phyloP scores from a whole-genome alignment of 2,888 invertebrate species.

The Erebia epiphron region DNA sequence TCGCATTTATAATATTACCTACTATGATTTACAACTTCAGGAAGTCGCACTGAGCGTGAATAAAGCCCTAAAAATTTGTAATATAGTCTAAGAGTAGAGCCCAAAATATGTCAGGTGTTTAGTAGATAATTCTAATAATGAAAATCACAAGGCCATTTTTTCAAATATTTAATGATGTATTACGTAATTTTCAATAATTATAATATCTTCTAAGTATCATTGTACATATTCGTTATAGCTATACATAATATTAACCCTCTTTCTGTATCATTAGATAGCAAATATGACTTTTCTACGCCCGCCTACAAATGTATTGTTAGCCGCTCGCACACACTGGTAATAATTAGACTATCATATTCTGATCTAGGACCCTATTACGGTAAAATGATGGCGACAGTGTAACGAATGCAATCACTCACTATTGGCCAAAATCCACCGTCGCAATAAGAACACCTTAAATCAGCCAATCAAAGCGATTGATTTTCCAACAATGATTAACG shows the following conservation, averaged over 20 bases:
- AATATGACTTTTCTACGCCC: not conserved
- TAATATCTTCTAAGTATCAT: constrained; percentile 38
- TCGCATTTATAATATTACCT: too few relatives aligned
- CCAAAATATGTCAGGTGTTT: not conserved
- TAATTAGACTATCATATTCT: too few relatives aligned
- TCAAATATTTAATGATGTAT: constrained; percentile 34
- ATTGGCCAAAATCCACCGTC: too few relatives aligned
- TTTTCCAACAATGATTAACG: too few relatives aligned
- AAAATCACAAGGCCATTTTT: constrained; percentile 34
- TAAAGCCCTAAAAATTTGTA: not conserved
- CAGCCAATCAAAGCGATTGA: too few relatives aligned
- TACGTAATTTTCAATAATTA: constrained; percentile 39
- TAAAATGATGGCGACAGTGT: too few relatives aligned
- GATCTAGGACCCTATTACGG: too few relatives aligned
- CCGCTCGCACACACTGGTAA: not conserved
- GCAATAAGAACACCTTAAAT: too few relatives aligned
- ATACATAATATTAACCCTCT: constrained; percentile 15
- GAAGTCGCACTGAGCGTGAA: too few relatives aligned
- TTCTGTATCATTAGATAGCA: constrained; percentile 14
- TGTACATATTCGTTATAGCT: constrained; percentile 35
- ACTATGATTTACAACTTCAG: too few relatives aligned
- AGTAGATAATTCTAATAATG: constrained; percentile 12
- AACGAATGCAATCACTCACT: too few relatives aligned
- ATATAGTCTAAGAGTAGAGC: not conserved
- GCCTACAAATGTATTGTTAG: not conserved